Base-by-base conservation (phyloP, 2,113 vertebrate genomes). In the Acanthochromis polyacanthus region DNA sequence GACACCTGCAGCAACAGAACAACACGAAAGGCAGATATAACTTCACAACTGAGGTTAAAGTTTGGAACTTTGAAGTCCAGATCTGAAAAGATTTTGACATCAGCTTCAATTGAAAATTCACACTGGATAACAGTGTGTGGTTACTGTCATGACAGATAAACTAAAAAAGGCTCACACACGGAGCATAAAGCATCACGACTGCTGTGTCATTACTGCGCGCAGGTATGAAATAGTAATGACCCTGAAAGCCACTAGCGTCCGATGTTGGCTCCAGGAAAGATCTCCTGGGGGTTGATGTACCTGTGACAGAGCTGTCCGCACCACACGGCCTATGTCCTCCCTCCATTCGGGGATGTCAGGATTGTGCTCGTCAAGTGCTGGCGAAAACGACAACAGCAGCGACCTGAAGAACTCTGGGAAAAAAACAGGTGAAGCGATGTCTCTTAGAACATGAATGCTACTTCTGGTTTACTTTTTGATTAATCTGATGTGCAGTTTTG, bases 321-420 rank as follows among this genome's bases (percentile, higher is more conserved):
- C 96, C 88, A 99, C 96, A 58, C 92, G 96, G 71, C 96, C 94
- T 87, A 99, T 94, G 58, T 99, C 98, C 85, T 96, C 96, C 81
- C 97, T 95, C 97, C 98, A 99, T 81, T 99, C 97, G 0, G 96
- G 96, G 84, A 99, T 97, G 92, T 98, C 97, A 83, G 98, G 98
- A 82, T 99, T 99, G 88, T 99, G 94, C 74, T 96, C 97, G 70
- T 99, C 98, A 95, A 99, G 94, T 30, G 96, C 96, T 5, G 97
- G 96, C 4, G 97, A 98, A 90, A 99, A 99, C 0, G 97, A 97
- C 74, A 99, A 84, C 71, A 97, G 94, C 75, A 98, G 95, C 32
- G 98, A 99, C 43, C 97, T 97, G 92, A 98, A 98, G 91, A 97
- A 96, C 61, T 98, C 98, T 99, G 88, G 14, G 40, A 59, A 63